Evolutionary conservation across 2,888 invertebrate species (phyloP).

Genomic region (Therioaphis trifolii): DNA sequence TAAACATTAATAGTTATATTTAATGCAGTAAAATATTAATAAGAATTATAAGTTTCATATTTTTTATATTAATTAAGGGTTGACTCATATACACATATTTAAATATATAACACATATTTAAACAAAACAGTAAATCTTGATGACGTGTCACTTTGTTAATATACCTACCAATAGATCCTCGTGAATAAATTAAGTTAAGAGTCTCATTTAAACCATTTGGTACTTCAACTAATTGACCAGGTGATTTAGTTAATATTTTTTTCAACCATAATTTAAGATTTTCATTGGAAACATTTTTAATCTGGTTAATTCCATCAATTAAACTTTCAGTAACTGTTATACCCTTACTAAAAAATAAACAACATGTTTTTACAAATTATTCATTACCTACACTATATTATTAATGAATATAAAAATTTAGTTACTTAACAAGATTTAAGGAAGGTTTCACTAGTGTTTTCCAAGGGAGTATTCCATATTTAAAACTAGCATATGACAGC

Average conservation of each 20-base stretch:
- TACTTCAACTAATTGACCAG: conserved; percentile 70
- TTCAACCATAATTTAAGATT: conserved; percentile 64
- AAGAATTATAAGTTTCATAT: neutral
- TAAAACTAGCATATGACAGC: conserved; percentile 72
- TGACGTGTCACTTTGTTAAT: neutral
- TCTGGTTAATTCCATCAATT: conserved; percentile 68
- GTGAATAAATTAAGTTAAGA: conserved; percentile 71
- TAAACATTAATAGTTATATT: too few species aligned
- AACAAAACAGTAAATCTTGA: neutral
- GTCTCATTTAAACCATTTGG: conserved; percentile 71
- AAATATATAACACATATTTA: too few species aligned
- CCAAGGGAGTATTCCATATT: conserved; percentile 74
- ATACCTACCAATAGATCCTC: conserved; percentile 69
- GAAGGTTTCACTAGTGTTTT: conserved; percentile 73
- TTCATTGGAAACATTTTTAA: conserved; percentile 61
- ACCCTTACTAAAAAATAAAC: conserved; percentile 69
- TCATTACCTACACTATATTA: neutral
- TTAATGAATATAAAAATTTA: neutral
- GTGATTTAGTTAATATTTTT: conserved; percentile 68
- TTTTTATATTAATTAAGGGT: too few species aligned
- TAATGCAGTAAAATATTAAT: conserved; percentile 6
- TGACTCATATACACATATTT: too few species aligned
- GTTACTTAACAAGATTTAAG: conserved; percentile 72
- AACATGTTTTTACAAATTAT: conserved; percentile 30
- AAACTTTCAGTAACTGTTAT: conserved; percentile 71